These are phyloP conservation scores for Agrilus cyanescens DNA, from an alignment of 2,888 invertebrate species.

Conservation along the genomic window DNA sequence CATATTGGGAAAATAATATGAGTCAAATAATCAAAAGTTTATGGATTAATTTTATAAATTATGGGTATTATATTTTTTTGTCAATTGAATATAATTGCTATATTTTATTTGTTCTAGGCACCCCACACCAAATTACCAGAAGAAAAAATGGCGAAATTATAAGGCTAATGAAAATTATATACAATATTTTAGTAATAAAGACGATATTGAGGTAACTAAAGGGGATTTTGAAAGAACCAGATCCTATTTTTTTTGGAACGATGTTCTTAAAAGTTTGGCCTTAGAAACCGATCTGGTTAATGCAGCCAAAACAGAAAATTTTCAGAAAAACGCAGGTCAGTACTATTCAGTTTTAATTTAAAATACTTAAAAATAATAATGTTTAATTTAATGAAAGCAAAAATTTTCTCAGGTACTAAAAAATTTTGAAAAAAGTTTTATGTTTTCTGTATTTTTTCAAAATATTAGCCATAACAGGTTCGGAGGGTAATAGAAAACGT, in stretches of 20 bases:
- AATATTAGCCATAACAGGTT: too few species aligned
- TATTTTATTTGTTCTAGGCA: conserved; percentile 32
- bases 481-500: too few species aligned
- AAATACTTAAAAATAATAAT: conserved; percentile 1
- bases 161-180: conserved; percentile 39
- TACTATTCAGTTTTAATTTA: neutral
- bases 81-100: neutral
- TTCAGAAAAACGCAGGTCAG: conserved; percentile 27
- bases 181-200: conserved; percentile 32
- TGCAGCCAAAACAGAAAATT: conserved; percentile 22
- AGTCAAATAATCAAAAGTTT: conserved; percentile 39
- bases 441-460: too few species aligned
- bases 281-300: conserved; percentile 15
- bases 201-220: neutral
- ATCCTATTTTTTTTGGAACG: conserved; percentile 34
- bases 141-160: conserved; percentile 50
- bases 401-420: too few species aligned
- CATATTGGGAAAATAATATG: conserved; percentile 45
- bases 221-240: conserved; percentile 15
- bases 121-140: conserved; percentile 41
- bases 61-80: conserved; percentile 28
- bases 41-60: conserved; percentile 38
- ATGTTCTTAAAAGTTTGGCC: conserved; percentile 31
- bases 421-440: too few species aligned
- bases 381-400: neutral